Evolutionary conservation across 23 tunicate genomes (phyloP).

Genomic region (Ascidia mentula): DNA sequence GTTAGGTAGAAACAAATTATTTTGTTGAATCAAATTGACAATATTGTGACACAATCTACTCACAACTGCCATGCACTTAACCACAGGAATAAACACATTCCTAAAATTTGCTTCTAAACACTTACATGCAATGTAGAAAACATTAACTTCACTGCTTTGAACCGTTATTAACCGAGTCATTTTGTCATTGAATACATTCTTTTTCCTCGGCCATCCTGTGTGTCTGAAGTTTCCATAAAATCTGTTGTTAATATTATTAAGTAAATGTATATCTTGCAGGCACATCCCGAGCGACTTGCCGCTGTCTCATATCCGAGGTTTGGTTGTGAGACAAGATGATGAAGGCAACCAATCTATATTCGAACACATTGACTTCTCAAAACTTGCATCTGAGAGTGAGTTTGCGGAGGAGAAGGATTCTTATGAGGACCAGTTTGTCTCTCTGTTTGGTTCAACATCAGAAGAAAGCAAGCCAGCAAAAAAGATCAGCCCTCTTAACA

Average conservation of each 20-base stretch:
- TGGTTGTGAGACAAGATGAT: slow-evolving; percentile 32
- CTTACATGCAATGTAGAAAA: no score
- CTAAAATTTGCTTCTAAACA: no score
- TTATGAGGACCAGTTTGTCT: slow-evolving; percentile 77
- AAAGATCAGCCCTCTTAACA: slow-evolving; percentile 22
- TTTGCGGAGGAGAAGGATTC: slow-evolving; percentile 34
- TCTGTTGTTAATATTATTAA: not conserved
- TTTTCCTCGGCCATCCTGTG: not conserved
- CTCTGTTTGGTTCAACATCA: slow-evolving; percentile 33
- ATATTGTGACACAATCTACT: no score
- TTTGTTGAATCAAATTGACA: no score
- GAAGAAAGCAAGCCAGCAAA: slow-evolving; percentile 1
- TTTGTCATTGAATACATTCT: no score
- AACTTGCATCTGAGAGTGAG: not conserved
- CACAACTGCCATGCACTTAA: no score
- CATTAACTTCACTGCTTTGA: no score
- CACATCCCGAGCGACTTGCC: slow-evolving; percentile 53
- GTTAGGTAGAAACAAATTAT: not conserved
- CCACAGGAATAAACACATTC: no score
- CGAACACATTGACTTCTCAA: slow-evolving; percentile 30
- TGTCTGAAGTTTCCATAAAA: not conserved
- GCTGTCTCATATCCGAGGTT: slow-evolving; percentile 61
- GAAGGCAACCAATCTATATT: slow-evolving; percentile 49
- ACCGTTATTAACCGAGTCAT: no score
- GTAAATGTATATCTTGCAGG: slow-evolving; percentile 26